These are phyloP conservation scores for Dryadula phaetusa DNA, from an alignment of 2,888 invertebrate species.

Conservation along the genomic window DNA sequence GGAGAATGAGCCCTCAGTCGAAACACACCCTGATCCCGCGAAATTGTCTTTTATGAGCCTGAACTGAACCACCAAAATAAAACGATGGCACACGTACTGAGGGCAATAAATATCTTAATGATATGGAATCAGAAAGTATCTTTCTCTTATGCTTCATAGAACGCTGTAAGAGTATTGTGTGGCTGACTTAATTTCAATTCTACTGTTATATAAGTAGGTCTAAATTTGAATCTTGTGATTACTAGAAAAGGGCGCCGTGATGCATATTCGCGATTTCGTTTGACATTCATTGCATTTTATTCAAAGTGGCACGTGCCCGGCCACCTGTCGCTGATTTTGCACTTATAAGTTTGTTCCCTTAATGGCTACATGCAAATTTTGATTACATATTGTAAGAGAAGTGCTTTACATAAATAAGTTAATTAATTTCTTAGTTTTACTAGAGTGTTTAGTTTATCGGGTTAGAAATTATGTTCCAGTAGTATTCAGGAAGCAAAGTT, in stretches of 20 bases:
- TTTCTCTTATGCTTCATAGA: conserved; percentile 55
- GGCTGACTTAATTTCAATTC: conserved; percentile 56
- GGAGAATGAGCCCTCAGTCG: conserved; percentile 73
- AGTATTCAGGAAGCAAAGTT: not conserved
- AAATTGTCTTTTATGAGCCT: conserved; percentile 67
- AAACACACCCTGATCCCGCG: conserved; percentile 50
- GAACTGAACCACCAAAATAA: conserved; percentile 65
- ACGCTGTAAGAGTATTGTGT: conserved; percentile 56
- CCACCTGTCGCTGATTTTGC: conserved; percentile 80
- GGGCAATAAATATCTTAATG: conserved; percentile 82
- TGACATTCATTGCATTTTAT: conserved; percentile 84
- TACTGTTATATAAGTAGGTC: conserved; percentile 55
- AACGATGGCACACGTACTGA: conserved; percentile 57
- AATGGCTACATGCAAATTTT: conserved; percentile 51
- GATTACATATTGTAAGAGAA: conserved; percentile 36
- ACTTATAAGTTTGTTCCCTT: conserved; percentile 60
- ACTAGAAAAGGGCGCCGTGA: conserved; percentile 49
- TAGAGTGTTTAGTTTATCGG: not conserved
- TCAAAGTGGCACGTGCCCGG: conserved; percentile 77
- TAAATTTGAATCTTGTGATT: conserved; percentile 23
- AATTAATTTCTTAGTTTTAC: conserved; percentile 6
- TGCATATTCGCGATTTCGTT: conserved; percentile 61
- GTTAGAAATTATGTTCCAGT: not conserved
- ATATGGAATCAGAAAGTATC: conserved; percentile 84
- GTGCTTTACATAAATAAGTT: not conserved